Conservation (phyloP, 2,797 vertebrate genomes). For the Sebastes taczanowskii region DNA sequence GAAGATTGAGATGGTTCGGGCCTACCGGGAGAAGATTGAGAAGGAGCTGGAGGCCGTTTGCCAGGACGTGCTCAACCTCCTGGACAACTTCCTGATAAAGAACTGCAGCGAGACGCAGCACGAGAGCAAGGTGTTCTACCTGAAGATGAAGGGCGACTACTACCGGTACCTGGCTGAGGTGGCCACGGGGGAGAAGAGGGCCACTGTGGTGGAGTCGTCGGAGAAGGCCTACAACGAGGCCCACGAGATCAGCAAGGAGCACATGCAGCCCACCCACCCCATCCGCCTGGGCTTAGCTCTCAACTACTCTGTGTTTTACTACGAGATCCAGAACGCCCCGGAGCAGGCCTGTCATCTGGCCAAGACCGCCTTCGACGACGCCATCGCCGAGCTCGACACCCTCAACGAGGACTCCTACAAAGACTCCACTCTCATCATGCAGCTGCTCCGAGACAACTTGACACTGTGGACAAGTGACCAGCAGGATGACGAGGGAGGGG, state of each 20-base stretch:
- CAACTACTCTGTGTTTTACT: constrained; percentile 99
- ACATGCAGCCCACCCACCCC: constrained; percentile 99
- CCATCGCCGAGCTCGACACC: constrained; percentile 99
- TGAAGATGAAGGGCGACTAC: constrained; percentile 99
- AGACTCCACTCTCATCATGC: constrained; percentile 99
- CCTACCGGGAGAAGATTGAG: constrained; percentile 98
- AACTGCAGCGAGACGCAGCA: constrained; percentile 98
- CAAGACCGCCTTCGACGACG: constrained; percentile 99
- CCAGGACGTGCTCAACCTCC: constrained; percentile 96
- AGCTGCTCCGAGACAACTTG: constrained; percentile 99
- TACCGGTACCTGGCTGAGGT: constrained; percentile 98
- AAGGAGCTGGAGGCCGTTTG: constrained; percentile 98
- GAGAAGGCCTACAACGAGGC: constrained; percentile 98
- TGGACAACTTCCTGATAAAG: constrained; percentile 99
- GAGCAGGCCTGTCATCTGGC: constrained; percentile 99
- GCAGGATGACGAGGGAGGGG: constrained; percentile 98
- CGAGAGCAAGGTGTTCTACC: constrained; percentile 99
- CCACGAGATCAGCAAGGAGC: constrained; percentile 99
- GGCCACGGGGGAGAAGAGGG: constrained; percentile 95
- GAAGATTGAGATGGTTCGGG: constrained; percentile 98
- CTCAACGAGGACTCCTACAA: constrained; percentile 99
- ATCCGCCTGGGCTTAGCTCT: constrained; percentile 96
- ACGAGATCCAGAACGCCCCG: constrained; percentile 99
- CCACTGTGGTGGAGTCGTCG: constrained; percentile 95
- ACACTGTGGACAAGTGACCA: constrained; percentile 99